Base-by-base conservation (phyloP, 2,113 vertebrate species). In the Syngnathus scovelli region DNA sequence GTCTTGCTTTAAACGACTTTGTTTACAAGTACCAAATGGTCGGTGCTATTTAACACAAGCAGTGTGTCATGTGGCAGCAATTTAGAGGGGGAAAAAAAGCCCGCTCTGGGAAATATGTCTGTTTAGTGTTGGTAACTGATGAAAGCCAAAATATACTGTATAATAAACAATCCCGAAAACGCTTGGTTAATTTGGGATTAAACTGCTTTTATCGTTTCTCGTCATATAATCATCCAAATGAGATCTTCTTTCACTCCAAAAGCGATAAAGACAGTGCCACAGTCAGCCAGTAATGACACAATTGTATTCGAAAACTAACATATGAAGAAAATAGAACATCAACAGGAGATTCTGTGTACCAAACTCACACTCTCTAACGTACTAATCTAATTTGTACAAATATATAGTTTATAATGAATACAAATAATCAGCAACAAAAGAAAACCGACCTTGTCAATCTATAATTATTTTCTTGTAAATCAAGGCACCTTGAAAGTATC, bases 21-120 rank as follows among this genome's bases (percentile, higher is more conserved):
- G 62, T 75, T 76, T 62, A 59, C 56, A 64, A 71, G 46, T 43
- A 60, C 7, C 15, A 68, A 66, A 61, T 51, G 58, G 27, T 36
- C 52, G 23, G 33, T 39, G 2, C 36, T 69, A 44, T 76, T 79
- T 73, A 64, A 80, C 46, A 72, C 66, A 43, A 10, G 38, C 36
- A 71, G 64, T 49, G 72, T 55, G 68, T 79, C 68, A 74, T 75
- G 38, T 74, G 66, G 67, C 70, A 83, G 74, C 68, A 81, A 43
- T 78, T 82, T 79, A 74, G 13, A 55, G 21, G 4, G 66, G 52
- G 69, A 59, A 21, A 6, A 9, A 19, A 72, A 64, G 38, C 72
- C 52, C 51, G 64, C 61, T 74, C 67, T 44, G 72, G 75, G 69
- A 76, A 81, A 74, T 78, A 65, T 72, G 55, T 55, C 52, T 27